Evolutionary conservation across 53 echinoderm and acorn worm species (phyloP).

Genomic region (Holothuria scabra): DNA sequence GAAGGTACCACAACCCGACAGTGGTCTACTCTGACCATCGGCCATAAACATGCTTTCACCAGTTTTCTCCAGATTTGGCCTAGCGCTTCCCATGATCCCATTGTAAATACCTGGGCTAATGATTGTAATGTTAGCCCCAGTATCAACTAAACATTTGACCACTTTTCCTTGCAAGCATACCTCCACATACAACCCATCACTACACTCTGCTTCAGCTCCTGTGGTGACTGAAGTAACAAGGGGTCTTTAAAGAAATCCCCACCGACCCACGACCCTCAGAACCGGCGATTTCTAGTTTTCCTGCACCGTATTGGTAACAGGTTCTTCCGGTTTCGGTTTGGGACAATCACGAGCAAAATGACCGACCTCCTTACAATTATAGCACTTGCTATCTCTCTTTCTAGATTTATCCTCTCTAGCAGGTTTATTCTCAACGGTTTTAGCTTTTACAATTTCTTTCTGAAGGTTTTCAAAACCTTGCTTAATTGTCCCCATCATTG

Average conservation of each 20-base stretch:
- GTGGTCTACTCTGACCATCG: background rate
- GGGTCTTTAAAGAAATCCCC: background rate
- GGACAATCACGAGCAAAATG: constrained; percentile 21
- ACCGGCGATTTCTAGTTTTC: constrained; percentile 14
- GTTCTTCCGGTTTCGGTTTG: background rate
- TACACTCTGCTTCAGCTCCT: too few species aligned
- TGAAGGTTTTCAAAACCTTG: background rate
- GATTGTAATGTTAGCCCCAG: too few species aligned
- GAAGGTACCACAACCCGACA: constrained; percentile 12
- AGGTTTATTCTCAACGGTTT: background rate
- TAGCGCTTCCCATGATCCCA: background rate
- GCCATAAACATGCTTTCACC: constrained; percentile 6
- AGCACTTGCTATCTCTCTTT: background rate
- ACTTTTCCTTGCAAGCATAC: too few species aligned
- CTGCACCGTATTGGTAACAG: background rate
- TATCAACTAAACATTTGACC: background rate
- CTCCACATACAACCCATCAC: too few species aligned
- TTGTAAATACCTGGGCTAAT: background rate
- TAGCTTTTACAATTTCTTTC: background rate
- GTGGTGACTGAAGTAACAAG: background rate
- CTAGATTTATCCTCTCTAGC: background rate
- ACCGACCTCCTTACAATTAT: constrained; percentile 8
- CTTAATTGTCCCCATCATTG: background rate
- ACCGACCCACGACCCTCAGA: constrained; percentile 2
- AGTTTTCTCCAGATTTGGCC: constrained; percentile 1